Evolutionary conservation across 2,113 vertebrate species (phyloP).

Genomic region (Callospermophilus lateralis): DNA sequence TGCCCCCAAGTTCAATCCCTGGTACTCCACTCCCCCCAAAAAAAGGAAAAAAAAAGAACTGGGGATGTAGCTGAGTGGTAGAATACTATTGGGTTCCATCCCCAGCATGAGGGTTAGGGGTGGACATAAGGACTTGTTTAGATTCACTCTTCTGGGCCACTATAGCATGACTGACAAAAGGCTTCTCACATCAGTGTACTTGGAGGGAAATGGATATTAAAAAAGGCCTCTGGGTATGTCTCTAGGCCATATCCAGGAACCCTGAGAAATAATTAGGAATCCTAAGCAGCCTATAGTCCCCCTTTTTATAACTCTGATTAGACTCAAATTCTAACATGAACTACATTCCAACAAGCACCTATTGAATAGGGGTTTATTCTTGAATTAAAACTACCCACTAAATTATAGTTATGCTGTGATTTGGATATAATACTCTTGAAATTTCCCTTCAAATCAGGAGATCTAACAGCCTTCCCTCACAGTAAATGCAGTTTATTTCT

Average conservation of each 20-base stretch:
- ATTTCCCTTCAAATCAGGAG: neutral
- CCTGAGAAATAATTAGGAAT: neutral
- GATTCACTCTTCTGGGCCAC: neutral
- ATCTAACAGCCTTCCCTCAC: neutral
- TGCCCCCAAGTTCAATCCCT: too few species aligned
- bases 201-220: neutral
- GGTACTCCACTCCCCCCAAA: neutral
- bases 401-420: neutral
- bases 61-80: neutral
- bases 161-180: neutral
- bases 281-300: neutral
- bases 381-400: neutral
- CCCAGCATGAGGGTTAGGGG: neutral
- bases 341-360: neutral
- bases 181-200: neutral
- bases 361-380: neutral
- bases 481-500: neutral
- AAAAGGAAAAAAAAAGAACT: neutral
- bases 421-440: neutral
- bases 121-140: neutral
- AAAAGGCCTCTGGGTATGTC: neutral
- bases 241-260: neutral
- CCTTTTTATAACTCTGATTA: neutral
- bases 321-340: neutral
- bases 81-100: neutral